Percentiles rank a stretch among this genome's conserved stretches.
phyloP scores from a whole-genome alignment of 2,797 vertebrate species.

The Odontamblyopus lacepedii region DNA sequence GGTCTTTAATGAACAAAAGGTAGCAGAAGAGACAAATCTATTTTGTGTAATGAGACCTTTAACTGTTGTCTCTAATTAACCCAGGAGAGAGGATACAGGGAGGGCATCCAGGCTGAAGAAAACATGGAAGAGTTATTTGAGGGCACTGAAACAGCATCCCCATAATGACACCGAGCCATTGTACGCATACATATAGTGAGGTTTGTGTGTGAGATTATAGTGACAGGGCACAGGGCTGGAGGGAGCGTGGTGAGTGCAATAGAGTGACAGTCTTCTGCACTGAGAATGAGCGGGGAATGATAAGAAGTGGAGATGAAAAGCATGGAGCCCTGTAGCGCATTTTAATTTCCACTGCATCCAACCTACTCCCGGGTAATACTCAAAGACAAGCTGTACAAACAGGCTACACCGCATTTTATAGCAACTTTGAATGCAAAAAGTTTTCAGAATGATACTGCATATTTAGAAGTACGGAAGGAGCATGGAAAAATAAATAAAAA shows the following conservation, averaged over 20 bases:
- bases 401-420: conserved; percentile 8
- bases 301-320: conserved; percentile 25
- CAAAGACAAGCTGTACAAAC: conserved; percentile 23
- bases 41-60: too few relatives aligned
- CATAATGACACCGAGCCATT: neutral
- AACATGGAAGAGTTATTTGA: neutral
- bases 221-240: neutral
- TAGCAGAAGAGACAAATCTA: too few relatives aligned
- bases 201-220: conserved; percentile 8
- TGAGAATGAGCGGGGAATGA: conserved; percentile 12
- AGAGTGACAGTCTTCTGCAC: conserved; percentile 13
- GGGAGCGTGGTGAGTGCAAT: conserved; percentile 8
- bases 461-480: neutral
- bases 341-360: conserved; percentile 17
- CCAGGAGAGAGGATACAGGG: neutral
- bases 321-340: conserved; percentile 4
- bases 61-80: neutral
- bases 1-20: too few relatives aligned
- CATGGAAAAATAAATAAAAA: neutral
- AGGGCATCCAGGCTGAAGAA: neutral
- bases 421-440: conserved; percentile 3
- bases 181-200: neutral
- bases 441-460: neutral
- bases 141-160: neutral
- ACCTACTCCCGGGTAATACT: conserved; percentile 15